Percentiles rank a stretch among this genome's conserved stretches.
phyloP scores from a whole-genome alignment of 2,797 vertebrate genomes.

The Sarcoramphus papa region DNA sequence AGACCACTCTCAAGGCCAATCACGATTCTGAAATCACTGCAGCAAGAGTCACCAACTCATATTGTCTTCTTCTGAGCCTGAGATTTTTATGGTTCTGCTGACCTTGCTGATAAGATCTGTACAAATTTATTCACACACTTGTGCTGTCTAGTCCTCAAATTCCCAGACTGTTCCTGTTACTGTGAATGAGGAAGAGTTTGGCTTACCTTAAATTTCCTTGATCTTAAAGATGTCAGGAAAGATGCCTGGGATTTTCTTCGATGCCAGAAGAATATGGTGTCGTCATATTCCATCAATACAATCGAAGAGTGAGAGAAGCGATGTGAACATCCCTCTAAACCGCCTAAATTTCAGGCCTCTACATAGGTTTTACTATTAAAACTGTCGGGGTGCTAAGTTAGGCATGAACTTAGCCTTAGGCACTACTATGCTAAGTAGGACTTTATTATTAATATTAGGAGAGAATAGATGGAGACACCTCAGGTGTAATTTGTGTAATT shows the following conservation, averaged over 20 bases:
- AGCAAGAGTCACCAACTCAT: not conserved
- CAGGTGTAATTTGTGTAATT: not conserved
- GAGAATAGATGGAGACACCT: not conserved
- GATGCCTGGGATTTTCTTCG: not conserved
- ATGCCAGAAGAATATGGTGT: not conserved
- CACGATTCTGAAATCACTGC: not conserved
- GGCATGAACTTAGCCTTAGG: not conserved
- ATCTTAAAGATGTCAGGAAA: slow-evolving; percentile 2
- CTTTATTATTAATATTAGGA: not conserved
- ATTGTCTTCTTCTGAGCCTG: not conserved
- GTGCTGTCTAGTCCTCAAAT: slow-evolving; percentile 23
- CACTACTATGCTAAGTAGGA: not conserved
- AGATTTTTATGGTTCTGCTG: not conserved
- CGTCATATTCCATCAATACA: not conserved
- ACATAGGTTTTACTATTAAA: not conserved
- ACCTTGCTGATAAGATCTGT: slow-evolving; percentile 17
- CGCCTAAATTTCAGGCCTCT: not conserved
- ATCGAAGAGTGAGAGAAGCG: not conserved
- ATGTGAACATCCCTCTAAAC: not conserved
- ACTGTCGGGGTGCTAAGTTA: not conserved
- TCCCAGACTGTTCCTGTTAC: slow-evolving; percentile 29
- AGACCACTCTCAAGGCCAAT: not conserved
- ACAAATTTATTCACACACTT: not conserved
- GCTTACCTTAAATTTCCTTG: slow-evolving; percentile 30
- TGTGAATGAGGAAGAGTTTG: not conserved